Evolutionary conservation across 2,888 invertebrate genomes (phyloP).

Genomic region (Ptycholaimellus sp.): DNA sequence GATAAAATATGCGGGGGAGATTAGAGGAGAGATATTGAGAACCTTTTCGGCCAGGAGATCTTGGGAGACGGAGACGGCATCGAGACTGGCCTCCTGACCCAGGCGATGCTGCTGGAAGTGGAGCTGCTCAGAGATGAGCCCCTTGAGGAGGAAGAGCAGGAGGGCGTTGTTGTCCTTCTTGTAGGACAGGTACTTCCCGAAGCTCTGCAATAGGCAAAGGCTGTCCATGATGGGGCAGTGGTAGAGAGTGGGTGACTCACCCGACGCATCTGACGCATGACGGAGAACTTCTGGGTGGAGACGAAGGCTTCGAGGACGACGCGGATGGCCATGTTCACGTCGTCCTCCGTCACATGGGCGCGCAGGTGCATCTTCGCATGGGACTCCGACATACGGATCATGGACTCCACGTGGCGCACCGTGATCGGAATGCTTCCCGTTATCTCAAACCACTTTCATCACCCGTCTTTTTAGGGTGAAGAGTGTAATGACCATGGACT

Average conservation of each 20-base stretch:
- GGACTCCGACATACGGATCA: conserved; percentile 90
- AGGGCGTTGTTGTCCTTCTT: conserved; percentile 87
- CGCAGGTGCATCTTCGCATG: conserved; percentile 84
- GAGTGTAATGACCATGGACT: conserved; percentile 61
- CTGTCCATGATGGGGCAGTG: no score
- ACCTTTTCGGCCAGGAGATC: conserved; percentile 54
- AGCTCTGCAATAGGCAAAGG: no score
- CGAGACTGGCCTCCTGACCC: conserved; percentile 19
- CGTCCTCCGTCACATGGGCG: conserved; percentile 48
- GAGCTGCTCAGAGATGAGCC: conserved; percentile 35
- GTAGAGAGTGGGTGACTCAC: no score
- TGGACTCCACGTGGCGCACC: conserved; percentile 85
- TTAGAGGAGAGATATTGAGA: no score
- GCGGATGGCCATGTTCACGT: conserved; percentile 86
- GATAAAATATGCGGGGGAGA: no score
- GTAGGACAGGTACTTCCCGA: conserved; percentile 71
- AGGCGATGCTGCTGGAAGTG: conserved; percentile 11
- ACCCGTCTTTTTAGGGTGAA: no score
- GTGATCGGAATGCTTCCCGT: conserved; percentile 95
- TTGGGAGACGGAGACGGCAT: conserved; percentile 52
- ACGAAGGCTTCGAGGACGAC: conserved; percentile 96
- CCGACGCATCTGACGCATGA: conserved; percentile 81
- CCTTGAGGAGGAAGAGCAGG: conserved; percentile 72
- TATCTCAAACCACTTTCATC: conserved; percentile 41
- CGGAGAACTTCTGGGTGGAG: conserved; percentile 89